Conservation (phyloP, 64 coral and sea anemone genomes). For the Stichodactyla mertensii region DNA sequence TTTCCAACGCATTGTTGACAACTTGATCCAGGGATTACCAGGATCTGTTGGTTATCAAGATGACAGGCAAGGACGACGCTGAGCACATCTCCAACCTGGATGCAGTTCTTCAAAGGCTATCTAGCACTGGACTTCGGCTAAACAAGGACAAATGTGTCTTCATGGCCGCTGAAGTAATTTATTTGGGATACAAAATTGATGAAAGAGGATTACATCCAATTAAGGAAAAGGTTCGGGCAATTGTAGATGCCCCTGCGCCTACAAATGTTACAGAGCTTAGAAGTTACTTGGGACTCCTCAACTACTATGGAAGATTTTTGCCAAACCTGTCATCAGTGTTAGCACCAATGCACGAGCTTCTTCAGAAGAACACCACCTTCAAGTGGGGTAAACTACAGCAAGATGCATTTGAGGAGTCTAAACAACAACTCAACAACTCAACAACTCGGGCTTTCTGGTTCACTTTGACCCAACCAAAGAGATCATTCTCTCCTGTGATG, state of each 20-base stretch:
- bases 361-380: constrained; percentile 22
- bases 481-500: constrained; percentile 51
- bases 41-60: constrained; percentile 15
- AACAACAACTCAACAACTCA: constrained; percentile 18
- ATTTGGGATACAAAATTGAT: constrained; percentile 18
- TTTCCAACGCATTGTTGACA: constrained; percentile 37
- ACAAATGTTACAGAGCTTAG: constrained; percentile 29
- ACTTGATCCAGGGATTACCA: constrained; percentile 19
- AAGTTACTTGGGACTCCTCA: constrained; percentile 33
- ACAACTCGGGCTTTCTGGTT: constrained; percentile 7
- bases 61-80: constrained; percentile 17
- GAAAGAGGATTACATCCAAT: constrained; percentile 25
- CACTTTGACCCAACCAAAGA: constrained; percentile 46
- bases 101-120: constrained; percentile 20
- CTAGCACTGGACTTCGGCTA: constrained; percentile 9
- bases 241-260: constrained; percentile 33
- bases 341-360: constrained; percentile 20
- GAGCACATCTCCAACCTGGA: constrained; percentile 29
- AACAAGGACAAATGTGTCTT: constrained; percentile 37
- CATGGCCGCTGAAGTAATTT: constrained; percentile 11
- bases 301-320: constrained; percentile 50
- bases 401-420: constrained; percentile 27
- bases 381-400: constrained; percentile 12
- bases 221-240: constrained; percentile 21
- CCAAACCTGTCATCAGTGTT: constrained; percentile 31